Evolutionary conservation across 2,888 invertebrate genomes (phyloP).

Genomic region (Pristionchus mayeri): DNA sequence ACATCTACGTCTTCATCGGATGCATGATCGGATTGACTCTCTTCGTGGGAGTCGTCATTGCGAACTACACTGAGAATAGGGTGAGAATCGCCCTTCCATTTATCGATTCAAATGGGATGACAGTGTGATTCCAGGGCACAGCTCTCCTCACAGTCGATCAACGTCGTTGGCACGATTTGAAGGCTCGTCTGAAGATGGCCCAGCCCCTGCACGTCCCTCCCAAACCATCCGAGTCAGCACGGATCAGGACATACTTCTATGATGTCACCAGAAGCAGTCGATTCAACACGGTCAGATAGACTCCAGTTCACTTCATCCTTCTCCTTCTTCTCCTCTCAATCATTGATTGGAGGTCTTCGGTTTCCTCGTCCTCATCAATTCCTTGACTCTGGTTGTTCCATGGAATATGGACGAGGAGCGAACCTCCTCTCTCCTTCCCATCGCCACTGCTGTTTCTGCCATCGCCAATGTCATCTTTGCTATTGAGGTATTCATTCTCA

Average conservation of each 20-base stretch:
- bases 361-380: constrained; percentile 92
- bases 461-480: constrained; percentile 93
- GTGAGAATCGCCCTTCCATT: constrained; percentile 69
- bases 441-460: constrained; percentile 89
- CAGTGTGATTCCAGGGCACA: constrained; percentile 83
- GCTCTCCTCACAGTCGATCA: constrained; percentile 98
- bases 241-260: constrained; percentile 93
- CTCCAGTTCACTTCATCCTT: neutral
- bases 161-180: constrained; percentile 97
- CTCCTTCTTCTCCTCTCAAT: neutral
- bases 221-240: constrained; percentile 82
- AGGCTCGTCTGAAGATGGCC: constrained; percentile 97
- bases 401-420: constrained; percentile 81
- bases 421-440: constrained; percentile 81
- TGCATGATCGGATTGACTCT: constrained; percentile 99
- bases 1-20: constrained; percentile 98
- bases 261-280: constrained; percentile 96
- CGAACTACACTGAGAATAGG: constrained; percentile 99
- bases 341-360: constrained; percentile 84
- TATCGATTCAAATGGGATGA: neutral
- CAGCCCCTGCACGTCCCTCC: constrained; percentile 98
- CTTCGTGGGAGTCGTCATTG: constrained; percentile 99
- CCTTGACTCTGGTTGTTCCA: constrained; percentile 84
- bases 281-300: constrained; percentile 83
- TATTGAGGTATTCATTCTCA: constrained; percentile 84